phyloP scores from a whole-genome alignment of 2,888 invertebrate species.

The Syritta pipiens region DNA sequence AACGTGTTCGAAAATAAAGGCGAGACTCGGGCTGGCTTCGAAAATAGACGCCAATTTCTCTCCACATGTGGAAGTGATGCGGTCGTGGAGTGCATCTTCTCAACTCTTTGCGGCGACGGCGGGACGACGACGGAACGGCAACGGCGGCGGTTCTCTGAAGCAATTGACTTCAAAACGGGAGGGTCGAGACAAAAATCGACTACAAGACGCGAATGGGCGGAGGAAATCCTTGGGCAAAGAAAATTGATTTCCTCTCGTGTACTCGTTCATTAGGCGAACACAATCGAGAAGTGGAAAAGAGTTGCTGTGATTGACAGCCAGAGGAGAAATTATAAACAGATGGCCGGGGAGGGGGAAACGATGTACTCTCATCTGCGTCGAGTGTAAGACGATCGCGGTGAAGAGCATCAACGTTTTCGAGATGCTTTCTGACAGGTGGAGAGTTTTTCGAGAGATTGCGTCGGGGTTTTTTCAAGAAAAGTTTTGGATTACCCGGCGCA shows the following conservation, averaged over 20 bases:
- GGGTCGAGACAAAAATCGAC: too few species aligned
- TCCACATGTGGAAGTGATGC: slow-evolving; percentile 11
- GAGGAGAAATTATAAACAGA: slow-evolving; percentile 50
- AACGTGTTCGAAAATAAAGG: slow-evolving; percentile 17
- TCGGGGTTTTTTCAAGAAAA: too few species aligned
- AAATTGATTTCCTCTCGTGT: slow-evolving; percentile 25
- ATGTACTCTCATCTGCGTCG: neutral
- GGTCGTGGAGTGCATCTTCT: too few species aligned
- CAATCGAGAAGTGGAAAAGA: slow-evolving; percentile 18
- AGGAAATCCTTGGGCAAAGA: slow-evolving; percentile 6
- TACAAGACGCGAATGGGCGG: slow-evolving; percentile 22
- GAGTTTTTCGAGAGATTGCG: too few species aligned
- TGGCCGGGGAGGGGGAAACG: slow-evolving; percentile 22
- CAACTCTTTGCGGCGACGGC: too few species aligned
- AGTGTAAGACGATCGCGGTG: slow-evolving; percentile 19
- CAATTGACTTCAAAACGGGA: neutral
- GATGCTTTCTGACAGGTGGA: slow-evolving; percentile 17
- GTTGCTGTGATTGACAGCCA: slow-evolving; percentile 55
- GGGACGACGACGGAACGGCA: too few species aligned
- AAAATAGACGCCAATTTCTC: neutral
- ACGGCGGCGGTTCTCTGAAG: neutral
- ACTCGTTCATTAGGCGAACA: slow-evolving; percentile 20
- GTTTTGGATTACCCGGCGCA: too few species aligned
- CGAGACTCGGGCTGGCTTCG: neutral
- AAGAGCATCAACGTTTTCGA: neutral